Conservation (phyloP, 2,888 invertebrate species). For the Melipona bicolor region DNA sequence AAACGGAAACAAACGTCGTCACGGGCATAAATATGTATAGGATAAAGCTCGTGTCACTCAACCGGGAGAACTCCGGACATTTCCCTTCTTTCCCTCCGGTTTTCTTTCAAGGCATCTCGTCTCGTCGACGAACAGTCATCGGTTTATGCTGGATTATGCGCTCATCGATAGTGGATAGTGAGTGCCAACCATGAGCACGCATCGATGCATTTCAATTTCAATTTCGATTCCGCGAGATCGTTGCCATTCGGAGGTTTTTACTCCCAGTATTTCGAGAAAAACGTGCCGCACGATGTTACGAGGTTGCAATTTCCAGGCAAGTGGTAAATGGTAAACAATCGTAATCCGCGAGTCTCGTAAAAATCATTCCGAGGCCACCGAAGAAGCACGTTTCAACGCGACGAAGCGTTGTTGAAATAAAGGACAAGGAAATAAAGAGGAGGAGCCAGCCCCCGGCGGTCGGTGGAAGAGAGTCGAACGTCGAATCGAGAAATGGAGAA, state of each 20-base stretch:
- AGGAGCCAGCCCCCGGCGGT: background rate
- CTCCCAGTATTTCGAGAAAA: background rate
- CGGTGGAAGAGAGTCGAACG: slow-evolving; percentile 44
- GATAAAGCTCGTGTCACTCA: slow-evolving; percentile 44
- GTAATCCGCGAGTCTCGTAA: slow-evolving; percentile 66
- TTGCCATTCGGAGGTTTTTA: background rate
- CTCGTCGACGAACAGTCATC: slow-evolving; percentile 35
- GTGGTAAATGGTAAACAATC: slow-evolving; percentile 30
- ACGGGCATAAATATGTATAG: slow-evolving; percentile 63
- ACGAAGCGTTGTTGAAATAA: slow-evolving; percentile 31
- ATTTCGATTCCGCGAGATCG: background rate
- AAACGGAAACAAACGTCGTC: slow-evolving; percentile 49
- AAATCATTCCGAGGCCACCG: slow-evolving; percentile 57
- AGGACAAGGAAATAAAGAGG: slow-evolving; percentile 26
- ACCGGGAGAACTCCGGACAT: slow-evolving; percentile 41
- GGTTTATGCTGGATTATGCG: slow-evolving; percentile 46
- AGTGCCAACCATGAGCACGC: slow-evolving; percentile 27
- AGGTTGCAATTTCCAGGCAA: slow-evolving; percentile 9
- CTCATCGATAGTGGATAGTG: slow-evolving; percentile 24
- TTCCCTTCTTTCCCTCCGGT: slow-evolving; percentile 42
- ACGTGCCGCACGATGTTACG: background rate
- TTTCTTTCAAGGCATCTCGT: slow-evolving; percentile 6
- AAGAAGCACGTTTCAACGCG: slow-evolving; percentile 35
- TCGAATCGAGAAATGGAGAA: slow-evolving; percentile 35
- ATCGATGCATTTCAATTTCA: slow-evolving; percentile 29